Conservation (phyloP, 2,888 invertebrate species). For the Himalopsyche tibetana region DNA sequence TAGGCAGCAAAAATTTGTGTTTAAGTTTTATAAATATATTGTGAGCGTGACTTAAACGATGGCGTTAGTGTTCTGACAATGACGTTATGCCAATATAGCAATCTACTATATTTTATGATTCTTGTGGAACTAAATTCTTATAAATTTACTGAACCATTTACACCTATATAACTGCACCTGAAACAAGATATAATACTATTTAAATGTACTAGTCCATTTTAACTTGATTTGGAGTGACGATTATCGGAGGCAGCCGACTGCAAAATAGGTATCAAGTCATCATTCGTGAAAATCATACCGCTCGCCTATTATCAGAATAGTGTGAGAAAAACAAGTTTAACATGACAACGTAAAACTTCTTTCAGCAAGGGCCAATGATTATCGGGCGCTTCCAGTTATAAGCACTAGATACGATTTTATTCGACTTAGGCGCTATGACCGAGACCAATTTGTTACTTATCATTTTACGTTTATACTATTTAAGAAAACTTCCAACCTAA, state of each 20-base stretch:
- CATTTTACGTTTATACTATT: constrained; percentile 51
- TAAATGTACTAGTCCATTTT: not conserved
- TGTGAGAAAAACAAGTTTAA: constrained; percentile 31
- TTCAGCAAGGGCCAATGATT: not conserved
- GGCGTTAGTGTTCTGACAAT: too few species aligned
- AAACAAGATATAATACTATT: too few species aligned
- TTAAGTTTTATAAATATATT: too few species aligned
- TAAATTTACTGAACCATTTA: too few species aligned
- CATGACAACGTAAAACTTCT: not conserved
- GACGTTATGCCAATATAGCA: too few species aligned
- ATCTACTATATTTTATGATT: too few species aligned
- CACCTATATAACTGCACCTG: too few species aligned
- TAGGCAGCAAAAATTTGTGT: too few species aligned
- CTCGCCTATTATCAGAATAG: constrained; percentile 1
- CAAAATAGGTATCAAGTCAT: not conserved
- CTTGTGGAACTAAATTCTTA: too few species aligned
- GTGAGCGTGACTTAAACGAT: too few species aligned
- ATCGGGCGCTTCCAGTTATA: not conserved
- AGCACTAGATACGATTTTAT: not conserved
- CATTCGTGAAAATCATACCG: constrained; percentile 7
- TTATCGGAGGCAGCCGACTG: not conserved
- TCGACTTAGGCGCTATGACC: constrained; percentile 36
- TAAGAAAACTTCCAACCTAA: constrained; percentile 46
- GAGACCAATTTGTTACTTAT: constrained; percentile 44
- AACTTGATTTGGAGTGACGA: not conserved